Evolutionary conservation across 2,888 invertebrate species (phyloP).

Genomic region (Hypsopygia costalis): DNA sequence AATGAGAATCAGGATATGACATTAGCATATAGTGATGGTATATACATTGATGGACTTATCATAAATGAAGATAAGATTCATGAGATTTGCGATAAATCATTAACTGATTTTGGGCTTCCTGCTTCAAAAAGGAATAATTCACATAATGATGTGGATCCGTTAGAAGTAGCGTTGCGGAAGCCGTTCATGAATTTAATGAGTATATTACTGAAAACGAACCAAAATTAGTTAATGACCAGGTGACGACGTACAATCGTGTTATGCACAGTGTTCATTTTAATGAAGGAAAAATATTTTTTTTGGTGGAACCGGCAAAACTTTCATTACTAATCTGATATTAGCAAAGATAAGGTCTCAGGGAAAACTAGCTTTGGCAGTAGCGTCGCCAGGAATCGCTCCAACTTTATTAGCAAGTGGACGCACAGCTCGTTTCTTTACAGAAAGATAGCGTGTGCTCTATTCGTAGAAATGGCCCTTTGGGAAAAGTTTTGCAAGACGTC

Average conservation of each 20-base stretch:
- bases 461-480: conserved; percentile 21
- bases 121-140: conserved; percentile 9
- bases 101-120: too few relatives aligned
- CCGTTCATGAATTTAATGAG: conserved; percentile 1
- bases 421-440: conserved; percentile 17
- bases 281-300: conserved; percentile 3
- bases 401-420: conserved; percentile 15
- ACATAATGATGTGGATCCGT: conserved; percentile 10
- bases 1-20: conserved; percentile 21
- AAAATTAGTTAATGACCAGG: conserved; percentile 17
- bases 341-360: conserved; percentile 13
- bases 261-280: conserved; percentile 13
- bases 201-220: conserved; percentile 8
- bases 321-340: conserved; percentile 18
- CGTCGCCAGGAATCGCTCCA: conserved; percentile 19
- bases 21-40: conserved; percentile 18
- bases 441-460: conserved; percentile 19
- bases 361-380: conserved; percentile 15
- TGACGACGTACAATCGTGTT: conserved; percentile 16
- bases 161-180: neutral
- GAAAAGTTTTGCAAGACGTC: conserved; percentile 19
- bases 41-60: conserved; percentile 17
- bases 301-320: conserved; percentile 13
- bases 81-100: conserved; percentile 10
- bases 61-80: neutral